Evolutionary conservation across 2,888 invertebrate species (phyloP).

Genomic region (Meiosimyza decipiens): DNA sequence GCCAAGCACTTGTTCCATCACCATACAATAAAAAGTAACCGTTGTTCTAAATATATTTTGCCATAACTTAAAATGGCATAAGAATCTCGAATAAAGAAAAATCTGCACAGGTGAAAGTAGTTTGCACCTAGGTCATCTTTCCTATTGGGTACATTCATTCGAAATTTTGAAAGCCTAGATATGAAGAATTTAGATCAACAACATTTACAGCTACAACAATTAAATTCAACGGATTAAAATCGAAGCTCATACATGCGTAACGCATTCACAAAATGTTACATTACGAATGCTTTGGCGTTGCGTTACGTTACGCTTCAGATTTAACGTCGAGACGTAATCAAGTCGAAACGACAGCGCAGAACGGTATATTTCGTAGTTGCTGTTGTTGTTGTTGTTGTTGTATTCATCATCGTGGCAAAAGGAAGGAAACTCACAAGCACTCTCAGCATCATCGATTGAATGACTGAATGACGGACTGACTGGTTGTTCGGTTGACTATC

Average conservation of each 20-base stretch:
- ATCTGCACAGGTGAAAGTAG: too few species aligned
- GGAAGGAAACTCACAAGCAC: too few species aligned
- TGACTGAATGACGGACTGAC: background rate
- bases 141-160: too few species aligned
- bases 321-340: slow-evolving; percentile 2
- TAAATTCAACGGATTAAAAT: slow-evolving; percentile 24
- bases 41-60: too few species aligned
- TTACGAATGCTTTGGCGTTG: slow-evolving; percentile 1
- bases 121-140: too few species aligned
- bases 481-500: too few species aligned
- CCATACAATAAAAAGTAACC: too few species aligned
- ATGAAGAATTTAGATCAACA: background rate
- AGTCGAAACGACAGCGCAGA: background rate
- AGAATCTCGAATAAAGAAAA: too few species aligned
- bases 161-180: too few species aligned
- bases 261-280: slow-evolving; percentile 8
- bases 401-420: background rate
- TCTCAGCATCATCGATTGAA: background rate
- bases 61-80: too few species aligned
- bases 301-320: background rate
- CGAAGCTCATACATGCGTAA: slow-evolving; percentile 27
- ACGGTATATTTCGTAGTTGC: too few species aligned
- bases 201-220: background rate
- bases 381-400: background rate
- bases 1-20: too few species aligned